Evolutionary conservation across 2,113 vertebrate genomes (phyloP), one percentile per base, ranked within the genome.

Genomic region (Clarias gariepinus): DNA sequence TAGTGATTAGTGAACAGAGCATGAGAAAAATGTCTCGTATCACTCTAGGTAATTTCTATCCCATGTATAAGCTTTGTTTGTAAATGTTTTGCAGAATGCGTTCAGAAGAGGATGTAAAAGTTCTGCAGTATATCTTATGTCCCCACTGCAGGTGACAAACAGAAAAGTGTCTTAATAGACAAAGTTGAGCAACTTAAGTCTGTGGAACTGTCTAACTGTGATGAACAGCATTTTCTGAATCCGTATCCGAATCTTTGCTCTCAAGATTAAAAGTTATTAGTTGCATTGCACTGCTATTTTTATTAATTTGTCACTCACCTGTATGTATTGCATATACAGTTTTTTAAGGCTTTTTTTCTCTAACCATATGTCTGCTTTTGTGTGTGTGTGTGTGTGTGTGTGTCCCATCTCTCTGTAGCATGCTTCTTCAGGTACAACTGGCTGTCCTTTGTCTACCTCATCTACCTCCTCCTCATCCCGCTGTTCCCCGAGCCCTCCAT

Each of bases 381-480:
- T 82, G 6, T 36, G 33, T 36, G 33, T 36, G 33, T 36, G n/a
- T 77, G 74, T 87, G 81, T 28, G 19, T 90, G 47, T 90, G 28
- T 92, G 73, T 90, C 76, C 30, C 4, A 61, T 90, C 30, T 90
- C 64, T n/a, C 86, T 83, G 3, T 96, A 99, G 98, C 97, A 69
- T 99, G 97, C 92, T 94, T 97, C 85, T 99, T 99, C 95, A 96
- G 98, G 93, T 99, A 97, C 96, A 99, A 99, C 94, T 96, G 96
- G 86, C 95, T 99, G 88, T 99, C 98, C 92, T 97, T 99, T 77
- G 95, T 99, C 96, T 99, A 99, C 97, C 97, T 99, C 96, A 97
- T 99, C 94, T 98, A 97, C 92, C 98, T 99, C 93, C 96, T 99
- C 92, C 97, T 99, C 89, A 97, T 99, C 91, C 98, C 97, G 69